Evolutionary conservation across 2,888 invertebrate species (phyloP), one percentile per base, ranked within the genome.

Genomic region (Linnaemya tessellans): DNA sequence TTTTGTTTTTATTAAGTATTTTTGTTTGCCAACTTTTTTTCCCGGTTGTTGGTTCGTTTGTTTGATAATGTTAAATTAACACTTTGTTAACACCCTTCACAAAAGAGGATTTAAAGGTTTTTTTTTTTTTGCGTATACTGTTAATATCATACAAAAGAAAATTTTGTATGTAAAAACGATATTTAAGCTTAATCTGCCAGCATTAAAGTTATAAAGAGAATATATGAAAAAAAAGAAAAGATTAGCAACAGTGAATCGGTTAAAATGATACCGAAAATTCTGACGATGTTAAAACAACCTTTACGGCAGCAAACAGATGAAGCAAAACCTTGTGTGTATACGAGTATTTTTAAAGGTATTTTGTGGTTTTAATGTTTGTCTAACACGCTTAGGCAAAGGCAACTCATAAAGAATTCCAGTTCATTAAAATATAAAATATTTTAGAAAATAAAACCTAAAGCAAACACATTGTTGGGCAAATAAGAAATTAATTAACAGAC

Each of bases 11-110:
- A 20, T n/a, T 65, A 65, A 51, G 20, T 7, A 15, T 35, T 81
- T 56, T 62, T 68, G 35, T 56, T 70, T n/a, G 8, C 20, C 43
- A 41, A 46, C 54, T 13, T 5, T 46, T 35, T 65, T 46, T 43
- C 8, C 10, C 51, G 49, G 38, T 68, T 58, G 25, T 58, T 41
- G 5, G 25, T 60, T 49, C 82, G 84, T 88, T 80, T 87, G 79
- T 82, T 82, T 85, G 88, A 88, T 90, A 89, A 90, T 90, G 90
- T 90, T 90, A 90, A 90, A 90, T 90, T 90, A 90, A 90, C 91
- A 90, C 91, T 90, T 90, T 91, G 90, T 90, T 91, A 89, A 91
- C 75, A 82, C 82, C 79, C 85, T 43, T 75, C 68, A 82, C 79
- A 82, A 82, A 82, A 85, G 79, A 82, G 80, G 74, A 86, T 84